A percentile compares a stretch with the other conserved stretches of the same genome.
phyloP scores from a whole-genome alignment of 2,113 vertebrate species.

The Montifringilla adamsi region DNA sequence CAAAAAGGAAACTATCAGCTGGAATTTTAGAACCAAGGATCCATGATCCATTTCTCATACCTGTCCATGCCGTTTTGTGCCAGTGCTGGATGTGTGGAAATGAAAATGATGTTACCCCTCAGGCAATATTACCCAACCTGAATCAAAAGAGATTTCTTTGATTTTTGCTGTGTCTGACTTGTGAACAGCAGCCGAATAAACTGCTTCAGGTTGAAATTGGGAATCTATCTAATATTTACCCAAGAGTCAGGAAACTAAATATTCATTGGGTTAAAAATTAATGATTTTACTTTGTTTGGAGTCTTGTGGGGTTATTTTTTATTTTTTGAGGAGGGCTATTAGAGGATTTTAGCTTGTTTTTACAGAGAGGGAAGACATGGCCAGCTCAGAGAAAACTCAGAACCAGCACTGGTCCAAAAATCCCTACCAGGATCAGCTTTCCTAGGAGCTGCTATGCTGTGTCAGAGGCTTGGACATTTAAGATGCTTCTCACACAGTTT shows the following conservation, averaged over 20 bases:
- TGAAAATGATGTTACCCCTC: conserved; percentile 52
- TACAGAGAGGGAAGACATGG: neutral
- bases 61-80: conserved; percentile 69
- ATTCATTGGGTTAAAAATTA: neutral
- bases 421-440: neutral
- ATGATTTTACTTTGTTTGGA: neutral
- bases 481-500: neutral
- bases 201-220: conserved; percentile 59
- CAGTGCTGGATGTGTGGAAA: conserved; percentile 63
- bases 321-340: neutral
- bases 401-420: conserved; percentile 66
- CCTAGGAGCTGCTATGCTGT: neutral
- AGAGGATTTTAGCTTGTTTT: neutral
- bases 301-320: conserved; percentile 4
- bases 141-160: conserved; percentile 50
- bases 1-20: conserved; percentile 53
- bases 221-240: conserved; percentile 61
- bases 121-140: conserved; percentile 53
- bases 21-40: conserved; percentile 73
- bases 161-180: conserved; percentile 64
- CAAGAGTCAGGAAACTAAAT: conserved; percentile 13
- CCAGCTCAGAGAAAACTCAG: neutral
- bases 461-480: neutral
- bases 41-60: conserved; percentile 66
- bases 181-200: conserved; percentile 61